A percentile compares a stretch with the other conserved stretches of the same genome.
phyloP scores from a whole-genome alignment of 2,797 vertebrate genomes.

The Myotis pilosus region DNA sequence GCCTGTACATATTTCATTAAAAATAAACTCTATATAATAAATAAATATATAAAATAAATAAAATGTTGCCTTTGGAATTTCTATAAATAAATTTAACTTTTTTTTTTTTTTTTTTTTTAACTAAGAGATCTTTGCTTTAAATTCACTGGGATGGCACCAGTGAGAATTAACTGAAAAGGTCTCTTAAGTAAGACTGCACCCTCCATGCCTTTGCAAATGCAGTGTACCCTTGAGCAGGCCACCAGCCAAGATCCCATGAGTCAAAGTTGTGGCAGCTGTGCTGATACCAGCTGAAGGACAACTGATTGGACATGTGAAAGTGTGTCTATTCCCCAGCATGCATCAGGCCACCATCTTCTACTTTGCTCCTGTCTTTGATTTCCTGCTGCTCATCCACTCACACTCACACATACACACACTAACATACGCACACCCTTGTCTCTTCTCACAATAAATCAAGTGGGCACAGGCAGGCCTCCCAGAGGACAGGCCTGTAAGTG shows the following conservation, averaged over 20 bases:
- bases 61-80: conserved; percentile 94
- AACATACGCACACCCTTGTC: not conserved
- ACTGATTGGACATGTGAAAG: conserved; percentile 88
- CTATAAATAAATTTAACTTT: conserved; percentile 96
- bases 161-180: conserved; percentile 85
- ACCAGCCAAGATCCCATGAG: conserved; percentile 86
- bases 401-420: not conserved
- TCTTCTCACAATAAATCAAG: conserved; percentile 82
- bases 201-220: conserved; percentile 87
- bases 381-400: conserved; percentile 61
- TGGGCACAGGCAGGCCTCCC: conserved; percentile 85
- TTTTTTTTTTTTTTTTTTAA: conserved; percentile 74
- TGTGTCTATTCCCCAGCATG: conserved; percentile 89
- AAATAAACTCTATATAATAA: conserved; percentile 99
- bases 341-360: conserved; percentile 85
- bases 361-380: conserved; percentile 19
- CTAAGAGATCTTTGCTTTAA: conserved; percentile 90
- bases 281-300: conserved; percentile 86
- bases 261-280: conserved; percentile 86
- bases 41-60: conserved; percentile 99
- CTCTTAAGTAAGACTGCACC: conserved; percentile 85
- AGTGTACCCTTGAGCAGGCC: conserved; percentile 85
- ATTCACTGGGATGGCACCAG: conserved; percentile 84
- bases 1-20: conserved; percentile 96
- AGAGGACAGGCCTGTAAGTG: conserved; percentile 86